Conservation (phyloP, 1,140 invertebrate genomes). For the Heliconius eleuchia region DNA sequence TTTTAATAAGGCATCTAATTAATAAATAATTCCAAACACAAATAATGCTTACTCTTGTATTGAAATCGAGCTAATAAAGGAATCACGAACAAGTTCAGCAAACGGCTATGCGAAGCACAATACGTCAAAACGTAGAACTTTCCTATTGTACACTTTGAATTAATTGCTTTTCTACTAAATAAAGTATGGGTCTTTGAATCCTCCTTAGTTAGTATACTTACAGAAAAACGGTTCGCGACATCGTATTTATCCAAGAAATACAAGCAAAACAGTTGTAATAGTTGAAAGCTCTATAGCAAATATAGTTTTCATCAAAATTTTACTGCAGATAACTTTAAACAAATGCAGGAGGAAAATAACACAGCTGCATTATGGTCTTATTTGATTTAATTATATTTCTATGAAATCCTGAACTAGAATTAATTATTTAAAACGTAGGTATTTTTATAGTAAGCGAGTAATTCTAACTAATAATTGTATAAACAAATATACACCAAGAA, state of each 20-base stretch:
- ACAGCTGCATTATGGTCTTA: background rate
- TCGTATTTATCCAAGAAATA: constrained; percentile 30
- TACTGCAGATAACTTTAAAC: constrained; percentile 22
- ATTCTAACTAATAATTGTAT: too few species aligned
- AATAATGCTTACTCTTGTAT: constrained; percentile 41
- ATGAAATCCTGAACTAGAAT: background rate
- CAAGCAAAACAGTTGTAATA: constrained; percentile 23
- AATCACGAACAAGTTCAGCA: constrained; percentile 71
- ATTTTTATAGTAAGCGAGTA: background rate
- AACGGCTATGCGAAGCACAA: constrained; percentile 69
- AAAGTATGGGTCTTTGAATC: constrained; percentile 39
- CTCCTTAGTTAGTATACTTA: constrained; percentile 8
- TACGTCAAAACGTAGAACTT: constrained; percentile 68
- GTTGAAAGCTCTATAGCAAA: constrained; percentile 26
- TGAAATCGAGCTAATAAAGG: constrained; percentile 71
- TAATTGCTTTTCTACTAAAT: constrained; percentile 60
- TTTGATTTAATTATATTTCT: background rate
- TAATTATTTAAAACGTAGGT: background rate
- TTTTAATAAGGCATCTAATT: background rate
- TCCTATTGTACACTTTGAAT: constrained; percentile 71
- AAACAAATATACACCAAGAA: too few species aligned
- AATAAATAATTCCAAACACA: constrained; percentile 15
- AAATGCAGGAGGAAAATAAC: constrained; percentile 22
- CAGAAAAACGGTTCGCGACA: constrained; percentile 25
- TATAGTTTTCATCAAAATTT: constrained; percentile 26